A percentile compares a stretch with the other conserved stretches of the same genome.
Evolutionary conservation across 2,888 invertebrate genomes (phyloP).

Genomic region (Melanostoma scalare): DNA sequence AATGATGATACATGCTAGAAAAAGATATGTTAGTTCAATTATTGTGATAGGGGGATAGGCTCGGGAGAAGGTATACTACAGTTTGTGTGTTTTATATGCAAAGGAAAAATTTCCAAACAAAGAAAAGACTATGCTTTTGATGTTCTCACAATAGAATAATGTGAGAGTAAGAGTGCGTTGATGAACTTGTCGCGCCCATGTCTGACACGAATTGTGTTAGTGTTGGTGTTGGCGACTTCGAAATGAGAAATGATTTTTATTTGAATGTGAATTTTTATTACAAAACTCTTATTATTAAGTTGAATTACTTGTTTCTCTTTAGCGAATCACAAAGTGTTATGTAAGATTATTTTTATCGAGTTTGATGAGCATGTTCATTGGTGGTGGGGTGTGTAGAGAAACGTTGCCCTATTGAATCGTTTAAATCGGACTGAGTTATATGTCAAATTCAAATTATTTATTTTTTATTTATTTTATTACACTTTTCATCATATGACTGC

Average conservation of each 20-base stretch:
- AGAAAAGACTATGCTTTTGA: not conserved
- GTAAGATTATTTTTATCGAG: slow-evolving; percentile 37
- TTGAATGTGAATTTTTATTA: slow-evolving; percentile 35
- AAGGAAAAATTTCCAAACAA: not conserved
- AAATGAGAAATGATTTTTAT: slow-evolving; percentile 32
- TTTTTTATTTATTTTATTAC: too few species aligned
- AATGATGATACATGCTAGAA: slow-evolving; percentile 14
- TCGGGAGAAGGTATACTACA: not conserved
- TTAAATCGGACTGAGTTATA: slow-evolving; percentile 21
- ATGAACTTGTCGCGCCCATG: not conserved
- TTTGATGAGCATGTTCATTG: slow-evolving; percentile 5
- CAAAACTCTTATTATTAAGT: slow-evolving; percentile 41
- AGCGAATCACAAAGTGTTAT: slow-evolving; percentile 22
- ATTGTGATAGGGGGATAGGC: slow-evolving; percentile 14
- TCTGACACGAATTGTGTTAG: not conserved
- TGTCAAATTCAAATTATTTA: not conserved
- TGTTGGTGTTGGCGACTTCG: not conserved
- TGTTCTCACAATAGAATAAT: slow-evolving; percentile 47
- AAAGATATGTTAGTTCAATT: slow-evolving; percentile 56
- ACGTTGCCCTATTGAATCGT: slow-evolving; percentile 40
- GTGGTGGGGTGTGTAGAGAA: not conserved
- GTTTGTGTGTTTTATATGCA: slow-evolving; percentile 29
- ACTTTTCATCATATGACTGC: too few species aligned
- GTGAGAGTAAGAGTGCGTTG: slow-evolving; percentile 9
- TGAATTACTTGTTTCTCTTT: slow-evolving; percentile 43